Evolutionary conservation across 1,140 invertebrate genomes (phyloP).

Genomic region (Pseudoatta argentina): DNA sequence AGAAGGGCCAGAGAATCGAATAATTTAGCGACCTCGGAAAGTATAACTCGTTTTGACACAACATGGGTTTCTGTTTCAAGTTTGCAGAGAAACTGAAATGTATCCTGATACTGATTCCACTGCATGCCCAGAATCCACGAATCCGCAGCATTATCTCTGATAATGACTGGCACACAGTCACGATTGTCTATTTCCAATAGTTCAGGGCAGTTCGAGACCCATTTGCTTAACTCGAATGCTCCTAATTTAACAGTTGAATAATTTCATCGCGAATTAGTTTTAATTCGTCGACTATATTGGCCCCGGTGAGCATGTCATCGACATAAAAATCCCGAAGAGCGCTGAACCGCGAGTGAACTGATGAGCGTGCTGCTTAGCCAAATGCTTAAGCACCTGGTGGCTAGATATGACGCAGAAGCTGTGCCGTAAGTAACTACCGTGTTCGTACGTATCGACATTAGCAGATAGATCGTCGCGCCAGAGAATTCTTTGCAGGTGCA

Average conservation of each 20-base stretch:
- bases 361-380: not conserved
- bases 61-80: no score
- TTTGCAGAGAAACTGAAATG: not conserved
- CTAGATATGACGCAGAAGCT: not conserved
- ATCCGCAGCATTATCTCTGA: accelerated
- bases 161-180: accelerated
- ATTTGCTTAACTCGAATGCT: not conserved
- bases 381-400: not conserved
- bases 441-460: not conserved
- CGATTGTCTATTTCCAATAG: not conserved
- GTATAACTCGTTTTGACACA: not conserved
- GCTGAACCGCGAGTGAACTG: not conserved
- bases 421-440: not conserved
- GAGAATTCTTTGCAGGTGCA: not conserved
- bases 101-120: not conserved
- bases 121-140: not conserved
- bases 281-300: accelerated
- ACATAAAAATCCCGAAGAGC: not conserved
- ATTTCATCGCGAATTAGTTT: not conserved
- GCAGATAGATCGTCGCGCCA: not conserved
- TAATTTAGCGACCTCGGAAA: not conserved
- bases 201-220: not conserved
- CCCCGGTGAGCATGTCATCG: not conserved
- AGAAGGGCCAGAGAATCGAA: not conserved
- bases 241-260: not conserved